Base-by-base conservation (phyloP, 2,888 invertebrate genomes). In the Hypselothyrea guttata region DNA sequence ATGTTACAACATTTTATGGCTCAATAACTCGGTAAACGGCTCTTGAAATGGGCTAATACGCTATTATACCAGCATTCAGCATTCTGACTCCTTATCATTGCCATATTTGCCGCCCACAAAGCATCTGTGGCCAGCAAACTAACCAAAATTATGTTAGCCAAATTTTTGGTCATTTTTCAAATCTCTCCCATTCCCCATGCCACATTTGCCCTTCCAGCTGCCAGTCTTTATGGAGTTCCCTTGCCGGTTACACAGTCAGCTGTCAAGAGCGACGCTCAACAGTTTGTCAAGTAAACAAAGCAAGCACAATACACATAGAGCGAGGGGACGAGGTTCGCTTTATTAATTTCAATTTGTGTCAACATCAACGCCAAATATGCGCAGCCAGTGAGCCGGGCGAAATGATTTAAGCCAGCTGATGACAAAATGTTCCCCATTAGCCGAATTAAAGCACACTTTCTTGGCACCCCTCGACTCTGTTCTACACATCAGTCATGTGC, bases 321-420 rank as follows among this genome's bases (percentile, higher is more conserved):
- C 7, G 44, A 15, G 27, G 31, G 7, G 31, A 5, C 18, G 9
- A 16, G 16, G 28, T 22, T 54, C 35, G 75, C 62, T 85, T 81
- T 81, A 81, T 81, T 81, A 81, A 83, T 81, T 81, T 81, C 86
- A 85, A 81, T 81, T 85, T 81, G 79, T 79, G 79, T 81, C 79
- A 85, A 79, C 81, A 79, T 72, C 83, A 82, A 68, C 53, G 68
- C 79, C 63, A 74, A 84, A 70, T 62, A 73, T 68, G 67, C 60
- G 46, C 42, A 52, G 61, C 51, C 64, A 58, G 49, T 62, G 59
- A 65, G 60, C 46, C 58, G 57, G 59, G 56, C 51, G 44, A 61
- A 72, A 76, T 75, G 79, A 81, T 85, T 81, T 79, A 81, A 79
- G 81, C 86, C 84, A 72, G 59, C 70, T 75, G 86, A 79, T 75